Conservation (phyloP, 2,797 vertebrate species). For the Neosalanx taihuensis region DNA sequence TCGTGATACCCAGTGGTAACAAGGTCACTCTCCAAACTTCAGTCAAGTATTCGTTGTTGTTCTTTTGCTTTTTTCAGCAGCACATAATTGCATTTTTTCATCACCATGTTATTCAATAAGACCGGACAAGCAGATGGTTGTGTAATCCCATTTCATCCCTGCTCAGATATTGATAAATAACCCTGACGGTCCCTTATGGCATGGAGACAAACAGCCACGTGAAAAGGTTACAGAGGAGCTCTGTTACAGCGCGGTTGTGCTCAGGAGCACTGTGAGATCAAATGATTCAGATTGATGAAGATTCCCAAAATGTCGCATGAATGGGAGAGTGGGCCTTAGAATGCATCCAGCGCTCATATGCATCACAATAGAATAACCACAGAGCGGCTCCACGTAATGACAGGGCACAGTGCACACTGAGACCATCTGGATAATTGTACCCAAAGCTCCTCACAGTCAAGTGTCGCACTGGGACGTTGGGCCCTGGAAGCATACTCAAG, state of each 20-base stretch:
- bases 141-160: slow-evolving; percentile 54
- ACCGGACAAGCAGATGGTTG: slow-evolving; percentile 60
- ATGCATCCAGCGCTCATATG: slow-evolving; percentile 57
- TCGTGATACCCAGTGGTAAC: slow-evolving; percentile 16
- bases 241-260: slow-evolving; percentile 30
- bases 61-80: too few species aligned
- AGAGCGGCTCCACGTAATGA: slow-evolving; percentile 48
- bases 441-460: background rate
- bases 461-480: background rate
- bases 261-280: slow-evolving; percentile 46
- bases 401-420: slow-evolving; percentile 59
- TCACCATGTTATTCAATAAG: too few species aligned
- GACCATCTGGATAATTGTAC: slow-evolving; percentile 62
- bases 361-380: slow-evolving; percentile 59
- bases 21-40: too few species aligned
- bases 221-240: slow-evolving; percentile 49
- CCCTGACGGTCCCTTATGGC: slow-evolving; percentile 35
- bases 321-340: slow-evolving; percentile 44
- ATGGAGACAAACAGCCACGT: slow-evolving; percentile 62
- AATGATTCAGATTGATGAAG: slow-evolving; percentile 63
- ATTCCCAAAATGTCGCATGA: slow-evolving; percentile 45
- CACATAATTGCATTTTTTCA: too few species aligned
- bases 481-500: background rate
- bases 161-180: slow-evolving; percentile 34
- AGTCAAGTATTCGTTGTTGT: too few species aligned